phyloP scores from a whole-genome alignment of 1,140 invertebrate genomes.

The Bombus waltoni region DNA sequence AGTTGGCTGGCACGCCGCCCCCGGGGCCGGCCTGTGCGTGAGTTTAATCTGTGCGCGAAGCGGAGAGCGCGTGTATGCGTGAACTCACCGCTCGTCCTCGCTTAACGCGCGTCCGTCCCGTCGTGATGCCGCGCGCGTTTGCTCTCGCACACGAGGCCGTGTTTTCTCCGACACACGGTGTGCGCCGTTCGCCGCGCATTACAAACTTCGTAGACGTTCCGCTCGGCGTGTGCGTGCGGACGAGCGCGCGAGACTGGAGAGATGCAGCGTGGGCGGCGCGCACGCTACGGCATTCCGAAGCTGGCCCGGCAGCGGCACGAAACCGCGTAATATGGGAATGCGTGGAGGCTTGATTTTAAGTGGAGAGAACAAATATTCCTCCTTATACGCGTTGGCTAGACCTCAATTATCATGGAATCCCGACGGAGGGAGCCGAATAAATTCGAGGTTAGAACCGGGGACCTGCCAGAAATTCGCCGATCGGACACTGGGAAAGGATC shows the following conservation, averaged over 20 bases:
- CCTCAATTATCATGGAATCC: constrained; percentile 75
- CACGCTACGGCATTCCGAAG: constrained; percentile 69
- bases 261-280: constrained; percentile 71
- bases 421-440: constrained; percentile 57
- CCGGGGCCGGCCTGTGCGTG: constrained; percentile 76
- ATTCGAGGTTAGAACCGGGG: constrained; percentile 56
- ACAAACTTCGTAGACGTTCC: background rate
- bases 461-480: constrained; percentile 25
- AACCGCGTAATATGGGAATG: constrained; percentile 74
- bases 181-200: background rate
- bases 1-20: constrained; percentile 79
- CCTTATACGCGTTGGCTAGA: constrained; percentile 52
- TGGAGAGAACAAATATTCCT: constrained; percentile 72
- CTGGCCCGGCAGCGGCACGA: constrained; percentile 51
- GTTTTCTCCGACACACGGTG: background rate
- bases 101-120: constrained; percentile 13
- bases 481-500: constrained; percentile 40
- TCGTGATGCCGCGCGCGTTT: constrained; percentile 6
- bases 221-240: constrained; percentile 56
- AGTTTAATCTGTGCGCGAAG: constrained; percentile 79
- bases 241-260: constrained; percentile 21
- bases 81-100: constrained; percentile 47
- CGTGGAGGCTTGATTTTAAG: constrained; percentile 68
- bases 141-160: background rate
- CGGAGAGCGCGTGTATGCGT: constrained; percentile 73